These are phyloP conservation scores for Scotopteryx bipunctaria DNA, from an alignment of 2,888 invertebrate species.

Conservation along the genomic window DNA sequence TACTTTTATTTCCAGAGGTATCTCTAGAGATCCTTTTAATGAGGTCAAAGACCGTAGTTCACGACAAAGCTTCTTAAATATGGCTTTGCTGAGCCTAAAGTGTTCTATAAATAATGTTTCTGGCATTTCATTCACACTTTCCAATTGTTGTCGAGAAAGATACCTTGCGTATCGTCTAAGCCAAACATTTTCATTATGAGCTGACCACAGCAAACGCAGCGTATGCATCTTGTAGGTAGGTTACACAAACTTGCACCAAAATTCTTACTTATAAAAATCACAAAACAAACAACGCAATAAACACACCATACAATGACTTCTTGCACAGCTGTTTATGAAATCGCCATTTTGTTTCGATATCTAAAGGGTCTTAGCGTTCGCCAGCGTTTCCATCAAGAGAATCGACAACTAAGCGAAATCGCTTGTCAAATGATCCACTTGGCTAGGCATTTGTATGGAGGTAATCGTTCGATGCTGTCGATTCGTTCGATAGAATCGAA, in stretches of 20 bases:
- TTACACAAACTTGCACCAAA: not conserved
- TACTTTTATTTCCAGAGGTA: slow-evolving; percentile 20
- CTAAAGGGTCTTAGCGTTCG: slow-evolving; percentile 5
- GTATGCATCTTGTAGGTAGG: slow-evolving; percentile 14
- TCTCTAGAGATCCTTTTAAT: slow-evolving; percentile 23
- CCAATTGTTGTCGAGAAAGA: slow-evolving; percentile 8
- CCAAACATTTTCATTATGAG: slow-evolving; percentile 17
- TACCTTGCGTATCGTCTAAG: not conserved
- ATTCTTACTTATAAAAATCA: not conserved
- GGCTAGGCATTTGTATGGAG: slow-evolving; percentile 6
- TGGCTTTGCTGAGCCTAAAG: not conserved
- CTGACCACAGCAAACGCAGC: slow-evolving; percentile 20
- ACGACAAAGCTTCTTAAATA: slow-evolving; percentile 6
- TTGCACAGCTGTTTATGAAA: not conserved
- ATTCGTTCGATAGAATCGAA: not conserved
- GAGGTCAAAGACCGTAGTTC: slow-evolving; percentile 14
- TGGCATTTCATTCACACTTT: slow-evolving; percentile 21
- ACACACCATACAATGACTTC: not conserved
- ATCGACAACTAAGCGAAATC: slow-evolving; percentile 4
- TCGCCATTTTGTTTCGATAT: not conserved
- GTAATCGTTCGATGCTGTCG: not conserved
- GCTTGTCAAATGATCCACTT: slow-evolving; percentile 5
- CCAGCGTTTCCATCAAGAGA: not conserved
- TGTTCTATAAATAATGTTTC: not conserved
- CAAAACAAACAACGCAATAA: slow-evolving; percentile 1